These are phyloP conservation scores for Bombyx huttoni DNA, from an alignment of 2,888 invertebrate genomes.

Conservation along the genomic window DNA sequence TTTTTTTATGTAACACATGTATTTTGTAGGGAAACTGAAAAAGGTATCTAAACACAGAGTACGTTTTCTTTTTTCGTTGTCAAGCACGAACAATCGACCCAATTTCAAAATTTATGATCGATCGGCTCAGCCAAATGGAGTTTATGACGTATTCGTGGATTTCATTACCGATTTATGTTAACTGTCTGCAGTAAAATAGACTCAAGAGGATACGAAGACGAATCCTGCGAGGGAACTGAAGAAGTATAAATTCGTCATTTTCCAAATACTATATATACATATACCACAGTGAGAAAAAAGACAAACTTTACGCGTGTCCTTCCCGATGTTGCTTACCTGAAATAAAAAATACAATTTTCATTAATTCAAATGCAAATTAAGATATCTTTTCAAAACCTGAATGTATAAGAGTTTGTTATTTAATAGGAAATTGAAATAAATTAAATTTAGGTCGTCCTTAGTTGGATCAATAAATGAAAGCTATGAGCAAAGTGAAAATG, in stretches of 20 bases:
- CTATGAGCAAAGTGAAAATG: no score
- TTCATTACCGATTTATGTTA: conserved; percentile 35
- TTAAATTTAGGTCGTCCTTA: no score
- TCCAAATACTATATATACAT: background rate
- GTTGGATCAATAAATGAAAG: no score
- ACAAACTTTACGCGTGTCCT: background rate
- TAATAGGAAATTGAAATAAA: no score
- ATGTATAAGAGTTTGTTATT: background rate
- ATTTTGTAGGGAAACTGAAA: no score
- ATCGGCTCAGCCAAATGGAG: conserved; percentile 16
- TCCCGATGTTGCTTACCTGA: conserved; percentile 25
- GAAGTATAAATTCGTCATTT: background rate
- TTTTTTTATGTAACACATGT: no score
- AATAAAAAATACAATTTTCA: conserved; percentile 28
- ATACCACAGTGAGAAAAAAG: background rate
- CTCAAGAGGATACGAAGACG: conserved; percentile 12
- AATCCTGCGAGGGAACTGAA: background rate
- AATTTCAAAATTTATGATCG: conserved; percentile 24
- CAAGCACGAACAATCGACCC: conserved; percentile 13
- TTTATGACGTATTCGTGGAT: conserved; percentile 22
- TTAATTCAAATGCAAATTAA: conserved; percentile 6
- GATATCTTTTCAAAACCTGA: background rate
- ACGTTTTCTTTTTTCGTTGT: background rate
- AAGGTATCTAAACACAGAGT: background rate
- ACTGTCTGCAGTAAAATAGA: conserved; percentile 29